These are phyloP conservation scores for Tiliacea citrago DNA, from an alignment of 2,888 invertebrate species.

Conservation along the genomic window DNA sequence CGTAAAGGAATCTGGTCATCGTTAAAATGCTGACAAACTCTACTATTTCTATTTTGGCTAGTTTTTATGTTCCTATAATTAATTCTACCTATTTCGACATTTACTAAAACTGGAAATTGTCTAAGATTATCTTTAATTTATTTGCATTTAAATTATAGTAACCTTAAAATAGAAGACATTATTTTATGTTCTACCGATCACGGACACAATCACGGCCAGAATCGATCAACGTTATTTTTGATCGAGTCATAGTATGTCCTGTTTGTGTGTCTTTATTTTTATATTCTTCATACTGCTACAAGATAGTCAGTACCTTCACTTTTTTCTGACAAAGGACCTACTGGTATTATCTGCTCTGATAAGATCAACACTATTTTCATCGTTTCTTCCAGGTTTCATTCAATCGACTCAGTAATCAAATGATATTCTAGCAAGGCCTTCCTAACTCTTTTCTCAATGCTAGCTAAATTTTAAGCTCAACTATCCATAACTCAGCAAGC, in stretches of 20 bases:
- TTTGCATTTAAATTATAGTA: background rate
- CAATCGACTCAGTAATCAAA: constrained; percentile 7
- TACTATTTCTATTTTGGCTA: constrained; percentile 21
- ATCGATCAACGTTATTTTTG: too few relatives aligned
- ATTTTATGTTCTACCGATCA: background rate
- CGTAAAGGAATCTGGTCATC: constrained; percentile 49
- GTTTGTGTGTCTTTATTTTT: too few relatives aligned
- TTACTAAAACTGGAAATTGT: constrained; percentile 37
- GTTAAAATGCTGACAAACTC: constrained; percentile 30
- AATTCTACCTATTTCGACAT: constrained; percentile 18
- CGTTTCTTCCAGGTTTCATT: background rate
- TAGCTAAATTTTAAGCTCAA: constrained; percentile 30
- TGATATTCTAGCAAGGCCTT: background rate
- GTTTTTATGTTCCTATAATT: constrained; percentile 13
- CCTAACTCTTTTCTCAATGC: background rate
- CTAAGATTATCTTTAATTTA: constrained; percentile 28
- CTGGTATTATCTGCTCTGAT: background rate
- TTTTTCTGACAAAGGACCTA: too few relatives aligned
- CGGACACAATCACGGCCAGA: too few relatives aligned
- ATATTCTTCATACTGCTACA: background rate
- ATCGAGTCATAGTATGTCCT: too few relatives aligned
- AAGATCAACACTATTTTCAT: constrained; percentile 2
- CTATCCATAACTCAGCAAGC: constrained; percentile 42
- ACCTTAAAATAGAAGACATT: background rate
- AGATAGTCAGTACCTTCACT: too few relatives aligned